phyloP scores from a whole-genome alignment of 1,140 invertebrate species.

The Macrotrachela quadricornifera region DNA sequence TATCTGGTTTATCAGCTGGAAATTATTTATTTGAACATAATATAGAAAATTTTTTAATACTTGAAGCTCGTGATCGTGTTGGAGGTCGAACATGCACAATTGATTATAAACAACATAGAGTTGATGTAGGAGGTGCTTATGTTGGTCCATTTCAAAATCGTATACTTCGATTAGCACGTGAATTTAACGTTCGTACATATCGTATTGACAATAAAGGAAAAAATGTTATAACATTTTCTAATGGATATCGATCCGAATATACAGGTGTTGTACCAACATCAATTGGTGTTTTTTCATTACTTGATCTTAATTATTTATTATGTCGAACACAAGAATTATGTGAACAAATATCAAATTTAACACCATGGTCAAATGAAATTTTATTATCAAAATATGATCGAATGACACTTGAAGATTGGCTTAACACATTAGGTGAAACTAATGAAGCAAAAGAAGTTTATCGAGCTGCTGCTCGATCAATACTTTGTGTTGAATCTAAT shows the following conservation, averaged over 20 bases:
- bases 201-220: slow-evolving; percentile 21
- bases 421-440: not conserved
- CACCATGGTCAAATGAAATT: too few species aligned
- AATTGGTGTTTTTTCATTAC: too few species aligned
- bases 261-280: slow-evolving; percentile 17
- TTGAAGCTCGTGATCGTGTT: slow-evolving; percentile 23
- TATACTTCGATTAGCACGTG: slow-evolving; percentile 19
- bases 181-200: slow-evolving; percentile 20
- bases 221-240: slow-evolving; percentile 22
- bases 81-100: slow-evolving; percentile 22
- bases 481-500: slow-evolving; percentile 21
- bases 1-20: slow-evolving; percentile 23
- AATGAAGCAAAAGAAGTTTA: slow-evolving; percentile 18
- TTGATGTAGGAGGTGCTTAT: slow-evolving; percentile 25
- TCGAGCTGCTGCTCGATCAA: slow-evolving; percentile 14
- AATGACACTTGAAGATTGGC: not conserved
- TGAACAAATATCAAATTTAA: too few species aligned
- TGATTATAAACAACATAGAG: slow-evolving; percentile 15
- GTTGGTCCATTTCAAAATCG: slow-evolving; percentile 22
- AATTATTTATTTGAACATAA: slow-evolving; percentile 17
- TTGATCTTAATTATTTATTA: too few species aligned
- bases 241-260: slow-evolving; percentile 16
- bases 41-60: slow-evolving; percentile 15
- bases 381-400: too few species aligned
- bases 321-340: too few species aligned